Evolutionary conservation across 2,888 invertebrate species (phyloP).

Genomic region (Mythimna loreyi): DNA sequence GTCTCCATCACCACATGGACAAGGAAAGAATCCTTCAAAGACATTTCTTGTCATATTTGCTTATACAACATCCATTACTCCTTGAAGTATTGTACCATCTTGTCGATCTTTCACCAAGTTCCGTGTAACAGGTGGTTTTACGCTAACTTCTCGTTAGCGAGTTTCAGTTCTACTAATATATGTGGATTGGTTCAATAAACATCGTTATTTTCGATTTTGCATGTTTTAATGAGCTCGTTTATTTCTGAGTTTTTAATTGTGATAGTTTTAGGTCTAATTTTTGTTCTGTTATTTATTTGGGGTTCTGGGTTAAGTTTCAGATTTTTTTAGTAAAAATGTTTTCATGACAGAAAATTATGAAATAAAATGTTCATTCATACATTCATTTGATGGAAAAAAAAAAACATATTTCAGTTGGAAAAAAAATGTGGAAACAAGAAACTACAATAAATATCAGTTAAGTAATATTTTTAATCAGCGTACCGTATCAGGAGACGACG

Average conservation of each 20-base stretch:
- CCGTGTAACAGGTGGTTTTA: slow-evolving; percentile 46
- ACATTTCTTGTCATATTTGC: slow-evolving; percentile 46
- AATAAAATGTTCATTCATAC: too few relatives aligned
- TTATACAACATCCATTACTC: slow-evolving; percentile 31
- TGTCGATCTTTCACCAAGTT: slow-evolving; percentile 26
- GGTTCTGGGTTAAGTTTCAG: neutral
- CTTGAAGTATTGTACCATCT: slow-evolving; percentile 36
- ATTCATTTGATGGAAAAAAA: too few relatives aligned
- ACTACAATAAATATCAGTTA: neutral
- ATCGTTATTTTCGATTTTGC: slow-evolving; percentile 38
- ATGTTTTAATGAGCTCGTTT: slow-evolving; percentile 29
- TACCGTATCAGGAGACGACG: neutral
- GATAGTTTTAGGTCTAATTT: neutral
- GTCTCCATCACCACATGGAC: slow-evolving; percentile 25
- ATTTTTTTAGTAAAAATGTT: neutral
- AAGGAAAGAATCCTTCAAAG: slow-evolving; percentile 36
- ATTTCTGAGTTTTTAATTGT: slow-evolving; percentile 14
- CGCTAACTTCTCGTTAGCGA: slow-evolving; percentile 36
- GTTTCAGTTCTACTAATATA: slow-evolving; percentile 39
- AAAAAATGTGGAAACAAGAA: too few relatives aligned
- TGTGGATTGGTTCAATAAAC: slow-evolving; percentile 47
- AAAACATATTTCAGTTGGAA: too few relatives aligned
- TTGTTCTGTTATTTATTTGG: neutral
- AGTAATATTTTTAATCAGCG: too few relatives aligned
- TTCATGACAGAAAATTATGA: neutral